Conservation (phyloP, 2,797 vertebrate genomes). For the Luscinia megarhynchos region DNA sequence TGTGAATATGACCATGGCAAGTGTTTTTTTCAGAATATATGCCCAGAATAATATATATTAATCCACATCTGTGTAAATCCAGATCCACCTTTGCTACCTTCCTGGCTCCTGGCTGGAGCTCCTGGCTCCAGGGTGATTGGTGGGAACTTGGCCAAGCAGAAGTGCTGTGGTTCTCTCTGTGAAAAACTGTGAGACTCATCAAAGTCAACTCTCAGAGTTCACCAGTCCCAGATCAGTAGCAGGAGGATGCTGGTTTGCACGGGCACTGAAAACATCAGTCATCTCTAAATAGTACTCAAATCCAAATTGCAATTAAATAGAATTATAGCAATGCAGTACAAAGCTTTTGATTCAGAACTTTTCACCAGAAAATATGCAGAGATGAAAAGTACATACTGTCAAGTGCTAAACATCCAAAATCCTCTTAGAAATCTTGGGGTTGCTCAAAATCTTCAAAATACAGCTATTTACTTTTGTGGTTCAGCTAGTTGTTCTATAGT, state of each 20-base stretch:
- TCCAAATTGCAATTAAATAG: neutral
- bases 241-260: neutral
- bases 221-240: neutral
- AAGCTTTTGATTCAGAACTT: neutral
- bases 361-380: neutral
- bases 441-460: neutral
- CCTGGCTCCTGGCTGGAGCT: neutral
- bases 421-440: neutral
- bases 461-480: neutral
- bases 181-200: neutral
- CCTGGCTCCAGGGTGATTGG: neutral
- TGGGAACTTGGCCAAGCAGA: neutral
- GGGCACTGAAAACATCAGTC: neutral
- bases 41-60: neutral
- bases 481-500: neutral
- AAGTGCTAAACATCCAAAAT: neutral
- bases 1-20: neutral
- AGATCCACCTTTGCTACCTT: neutral
- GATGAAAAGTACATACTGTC: neutral
- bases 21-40: neutral
- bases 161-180: neutral
- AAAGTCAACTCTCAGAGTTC: neutral
- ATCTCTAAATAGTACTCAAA: neutral
- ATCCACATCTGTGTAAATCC: neutral
- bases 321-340: neutral